phyloP scores from a whole-genome alignment of 2,113 vertebrate genomes.

The Callospermophilus lateralis region DNA sequence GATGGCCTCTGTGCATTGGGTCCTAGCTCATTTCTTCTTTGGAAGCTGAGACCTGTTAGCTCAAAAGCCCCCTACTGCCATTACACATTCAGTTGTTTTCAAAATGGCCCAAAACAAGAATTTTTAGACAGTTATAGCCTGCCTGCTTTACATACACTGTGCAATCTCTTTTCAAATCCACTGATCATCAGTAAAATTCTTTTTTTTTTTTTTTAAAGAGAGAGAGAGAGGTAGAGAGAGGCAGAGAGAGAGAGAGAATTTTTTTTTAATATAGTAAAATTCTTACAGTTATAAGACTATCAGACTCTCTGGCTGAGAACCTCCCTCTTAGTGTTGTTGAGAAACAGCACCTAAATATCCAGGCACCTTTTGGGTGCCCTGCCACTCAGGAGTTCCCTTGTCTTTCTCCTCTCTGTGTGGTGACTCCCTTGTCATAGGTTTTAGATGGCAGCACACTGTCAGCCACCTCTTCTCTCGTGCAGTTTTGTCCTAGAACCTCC shows the following conservation, averaged over 20 bases:
- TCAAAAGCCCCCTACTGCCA: background rate
- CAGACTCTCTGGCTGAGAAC: background rate
- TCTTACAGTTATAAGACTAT: background rate
- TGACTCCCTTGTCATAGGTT: too few relatives aligned
- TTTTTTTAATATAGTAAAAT: too few relatives aligned
- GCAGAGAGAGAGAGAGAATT: too few relatives aligned
- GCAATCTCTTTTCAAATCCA: background rate
- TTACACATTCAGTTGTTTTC: background rate
- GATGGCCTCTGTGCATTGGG: background rate
- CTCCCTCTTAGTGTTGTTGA: background rate
- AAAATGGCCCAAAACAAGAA: background rate
- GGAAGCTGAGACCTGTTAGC: background rate
- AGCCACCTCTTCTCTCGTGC: background rate
- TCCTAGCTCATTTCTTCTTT: background rate
- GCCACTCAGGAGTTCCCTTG: background rate
- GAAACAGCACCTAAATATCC: rapidly evolving
- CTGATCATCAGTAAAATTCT: background rate
- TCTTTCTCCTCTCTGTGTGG: background rate
- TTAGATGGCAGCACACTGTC: rapidly evolving
- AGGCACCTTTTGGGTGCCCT: background rate
- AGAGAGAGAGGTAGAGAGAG: too few relatives aligned
- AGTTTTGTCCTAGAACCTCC: background rate
- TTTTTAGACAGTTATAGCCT: background rate
- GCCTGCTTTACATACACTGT: background rate
- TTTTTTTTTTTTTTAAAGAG: too few relatives aligned